Conservation (phyloP, 2,113 vertebrate genomes). For the Neotoma lepida region DNA sequence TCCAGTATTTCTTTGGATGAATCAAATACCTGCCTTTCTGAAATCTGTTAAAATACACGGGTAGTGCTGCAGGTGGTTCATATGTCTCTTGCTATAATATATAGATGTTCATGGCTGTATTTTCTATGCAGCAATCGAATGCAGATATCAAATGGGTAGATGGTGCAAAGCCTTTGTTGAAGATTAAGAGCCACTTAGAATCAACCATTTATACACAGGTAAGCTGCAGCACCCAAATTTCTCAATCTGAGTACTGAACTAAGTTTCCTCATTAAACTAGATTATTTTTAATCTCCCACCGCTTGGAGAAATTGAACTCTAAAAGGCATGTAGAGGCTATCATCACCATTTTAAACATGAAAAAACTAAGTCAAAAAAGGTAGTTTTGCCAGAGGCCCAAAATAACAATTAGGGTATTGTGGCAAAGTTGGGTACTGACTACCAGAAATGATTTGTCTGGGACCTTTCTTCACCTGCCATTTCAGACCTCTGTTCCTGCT, state of each 20-base stretch:
- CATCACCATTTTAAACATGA: neutral
- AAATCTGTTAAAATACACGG: neutral
- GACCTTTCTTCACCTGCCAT: neutral
- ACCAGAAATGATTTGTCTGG: neutral
- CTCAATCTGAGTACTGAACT: constrained; percentile 14
- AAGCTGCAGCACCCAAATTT: neutral
- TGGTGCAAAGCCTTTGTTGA: constrained; percentile 94
- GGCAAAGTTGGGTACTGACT: neutral
- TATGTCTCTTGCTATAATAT: neutral
- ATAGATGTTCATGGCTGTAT: constrained; percentile 37
- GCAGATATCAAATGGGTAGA: constrained; percentile 97
- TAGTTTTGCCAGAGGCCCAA: neutral
- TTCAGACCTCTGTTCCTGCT: neutral
- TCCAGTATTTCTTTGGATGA: neutral
- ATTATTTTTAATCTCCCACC: neutral
- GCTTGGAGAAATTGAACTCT: constrained; percentile 8
- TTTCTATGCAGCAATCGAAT: constrained; percentile 84
- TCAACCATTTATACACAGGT: constrained; percentile 97
- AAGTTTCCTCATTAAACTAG: constrained; percentile 45
- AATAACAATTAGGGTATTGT: neutral
- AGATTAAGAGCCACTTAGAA: constrained; percentile 91
- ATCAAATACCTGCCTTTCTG: neutral
- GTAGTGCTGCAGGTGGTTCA: neutral
- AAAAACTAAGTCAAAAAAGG: neutral
- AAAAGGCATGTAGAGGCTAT: neutral